Evolutionary conservation across 2,888 invertebrate species (phyloP).

Genomic region (Dendrolimus pini): DNA sequence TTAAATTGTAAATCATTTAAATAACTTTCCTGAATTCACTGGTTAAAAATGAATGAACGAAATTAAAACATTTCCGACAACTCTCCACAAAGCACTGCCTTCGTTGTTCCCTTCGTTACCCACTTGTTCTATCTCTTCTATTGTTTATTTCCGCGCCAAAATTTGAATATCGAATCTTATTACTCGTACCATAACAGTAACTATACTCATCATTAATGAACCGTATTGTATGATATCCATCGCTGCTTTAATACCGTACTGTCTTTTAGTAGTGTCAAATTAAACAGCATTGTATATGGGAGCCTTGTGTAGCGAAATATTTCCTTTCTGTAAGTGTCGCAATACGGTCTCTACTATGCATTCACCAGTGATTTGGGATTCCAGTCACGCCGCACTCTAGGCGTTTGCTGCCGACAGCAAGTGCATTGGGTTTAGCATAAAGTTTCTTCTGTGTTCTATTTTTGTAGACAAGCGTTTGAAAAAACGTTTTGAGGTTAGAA

Average conservation of each 20-base stretch:
- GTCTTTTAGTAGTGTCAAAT: too few species aligned
- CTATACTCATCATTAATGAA: too few species aligned
- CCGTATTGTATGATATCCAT: too few species aligned
- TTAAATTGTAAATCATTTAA: too few species aligned
- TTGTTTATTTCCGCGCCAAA: too few species aligned
- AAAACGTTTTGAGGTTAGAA: not conserved
- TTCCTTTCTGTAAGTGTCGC: constrained; percentile 1
- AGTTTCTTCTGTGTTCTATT: constrained; percentile 31
- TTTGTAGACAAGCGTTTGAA: constrained; percentile 24
- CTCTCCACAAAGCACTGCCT: constrained; percentile 8
- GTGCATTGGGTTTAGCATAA: constrained; percentile 52
- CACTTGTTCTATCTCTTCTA: too few species aligned
- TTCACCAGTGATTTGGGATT: constrained; percentile 41
- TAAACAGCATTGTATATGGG: too few species aligned
- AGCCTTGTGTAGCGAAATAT: too few species aligned
- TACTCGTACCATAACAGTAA: too few species aligned
- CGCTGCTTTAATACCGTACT: too few species aligned
- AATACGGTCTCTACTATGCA: constrained; percentile 22
- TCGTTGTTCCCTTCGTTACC: not conserved
- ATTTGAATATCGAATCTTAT: too few species aligned
- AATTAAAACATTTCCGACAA: not conserved
- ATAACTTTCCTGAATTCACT: constrained; percentile 11
- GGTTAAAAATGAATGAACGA: constrained; percentile 24
- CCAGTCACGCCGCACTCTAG: constrained; percentile 42
- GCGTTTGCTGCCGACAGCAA: constrained; percentile 40